Evolutionary conservation across 2,888 invertebrate species (phyloP).

Genomic region (Lasioglossum pauxillum): DNA sequence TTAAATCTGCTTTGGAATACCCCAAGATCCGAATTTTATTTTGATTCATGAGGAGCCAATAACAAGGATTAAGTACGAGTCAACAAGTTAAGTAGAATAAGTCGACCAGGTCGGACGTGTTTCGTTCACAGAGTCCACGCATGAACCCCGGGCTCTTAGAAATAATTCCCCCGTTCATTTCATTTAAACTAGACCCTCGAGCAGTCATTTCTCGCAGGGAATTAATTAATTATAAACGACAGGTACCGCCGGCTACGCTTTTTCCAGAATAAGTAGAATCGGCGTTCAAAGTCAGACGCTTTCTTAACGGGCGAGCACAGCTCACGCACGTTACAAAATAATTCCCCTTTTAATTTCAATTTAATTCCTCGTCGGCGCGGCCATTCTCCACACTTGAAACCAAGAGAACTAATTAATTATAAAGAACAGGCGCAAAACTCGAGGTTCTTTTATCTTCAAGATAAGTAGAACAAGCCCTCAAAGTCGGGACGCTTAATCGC

Average conservation of each 20-base stretch:
- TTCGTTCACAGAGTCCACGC: neutral
- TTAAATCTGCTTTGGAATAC: neutral
- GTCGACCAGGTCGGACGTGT: neutral
- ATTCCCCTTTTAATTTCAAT: neutral
- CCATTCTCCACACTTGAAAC: neutral
- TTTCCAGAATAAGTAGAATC: neutral
- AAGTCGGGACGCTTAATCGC: neutral
- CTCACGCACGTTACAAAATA: neutral
- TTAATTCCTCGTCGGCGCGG: neutral
- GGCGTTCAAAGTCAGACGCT: neutral
- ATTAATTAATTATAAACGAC: slow-evolving; percentile 5
- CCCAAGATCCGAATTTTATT: neutral
- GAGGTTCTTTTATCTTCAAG: neutral
- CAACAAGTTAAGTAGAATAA: neutral
- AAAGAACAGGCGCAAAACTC: neutral
- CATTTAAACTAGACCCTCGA: neutral
- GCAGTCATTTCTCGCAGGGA: neutral
- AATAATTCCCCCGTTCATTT: neutral
- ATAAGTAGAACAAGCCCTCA: neutral
- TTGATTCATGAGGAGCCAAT: neutral
- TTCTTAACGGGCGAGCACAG: neutral
- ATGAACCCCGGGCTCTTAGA: neutral
- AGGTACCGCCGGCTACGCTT: neutral
- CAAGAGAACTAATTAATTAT: neutral
- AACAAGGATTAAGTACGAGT: neutral